These are phyloP conservation scores for Aplochiton taeniatus DNA, from an alignment of 2,797 vertebrate species.

Conservation along the genomic window DNA sequence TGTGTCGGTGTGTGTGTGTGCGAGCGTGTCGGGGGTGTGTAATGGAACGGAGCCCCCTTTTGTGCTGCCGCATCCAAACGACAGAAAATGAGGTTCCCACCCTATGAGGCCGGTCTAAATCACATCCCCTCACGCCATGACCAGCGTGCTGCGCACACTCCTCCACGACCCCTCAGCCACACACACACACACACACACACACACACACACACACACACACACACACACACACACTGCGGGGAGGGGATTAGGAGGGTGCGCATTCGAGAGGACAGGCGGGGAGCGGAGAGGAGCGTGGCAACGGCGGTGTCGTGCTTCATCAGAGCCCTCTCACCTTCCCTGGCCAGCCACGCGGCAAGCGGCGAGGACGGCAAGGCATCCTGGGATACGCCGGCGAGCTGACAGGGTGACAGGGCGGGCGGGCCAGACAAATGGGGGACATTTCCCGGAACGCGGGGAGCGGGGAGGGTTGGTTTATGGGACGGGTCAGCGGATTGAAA, in stretches of 20 bases:
- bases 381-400: conserved; percentile 37
- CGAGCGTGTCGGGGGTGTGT: not conserved
- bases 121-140: conserved; percentile 14
- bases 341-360: conserved; percentile 3
- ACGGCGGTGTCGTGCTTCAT: conserved; percentile 37
- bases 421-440: conserved; percentile 58
- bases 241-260: no score
- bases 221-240: not conserved
- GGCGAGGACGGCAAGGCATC: conserved; percentile 28
- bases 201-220: no score
- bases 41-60: not conserved
- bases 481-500: no score
- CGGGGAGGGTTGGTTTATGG: not conserved
- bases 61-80: conserved; percentile 38
- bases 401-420: conserved; percentile 49
- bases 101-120: conserved; percentile 28
- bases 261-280: not conserved
- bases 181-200: no score
- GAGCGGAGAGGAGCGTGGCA: conserved; percentile 26
- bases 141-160: no score
- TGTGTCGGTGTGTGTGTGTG: not conserved
- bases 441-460: conserved; percentile 41
- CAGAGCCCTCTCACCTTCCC: conserved; percentile 18
- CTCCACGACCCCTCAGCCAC: no score
- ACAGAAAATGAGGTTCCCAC: conserved; percentile 43